Evolutionary conservation across 2,888 invertebrate genomes (phyloP).

Genomic region (Trissolcus japonicus): DNA sequence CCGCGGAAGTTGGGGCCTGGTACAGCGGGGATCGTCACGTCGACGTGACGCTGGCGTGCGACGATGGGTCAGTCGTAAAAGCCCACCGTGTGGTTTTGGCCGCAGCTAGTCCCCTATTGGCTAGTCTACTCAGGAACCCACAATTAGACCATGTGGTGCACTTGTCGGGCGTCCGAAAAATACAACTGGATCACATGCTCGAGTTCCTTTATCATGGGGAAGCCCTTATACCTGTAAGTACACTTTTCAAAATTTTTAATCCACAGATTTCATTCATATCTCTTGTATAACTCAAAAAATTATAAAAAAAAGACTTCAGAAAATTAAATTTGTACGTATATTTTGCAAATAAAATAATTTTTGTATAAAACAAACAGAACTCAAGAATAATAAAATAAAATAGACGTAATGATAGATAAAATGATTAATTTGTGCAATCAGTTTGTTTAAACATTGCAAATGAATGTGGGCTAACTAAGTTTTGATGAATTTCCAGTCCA

Average conservation of each 20-base stretch:
- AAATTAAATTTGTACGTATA: too few relatives aligned
- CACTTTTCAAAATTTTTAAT: neutral
- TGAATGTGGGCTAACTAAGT: constrained; percentile 16
- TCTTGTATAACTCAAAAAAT: too few relatives aligned
- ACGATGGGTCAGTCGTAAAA: constrained; percentile 87
- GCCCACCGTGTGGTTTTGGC: constrained; percentile 92
- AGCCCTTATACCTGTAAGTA: constrained; percentile 84
- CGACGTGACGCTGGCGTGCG: constrained; percentile 90
- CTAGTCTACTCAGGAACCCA: constrained; percentile 78
- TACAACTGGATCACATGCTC: constrained; percentile 87
- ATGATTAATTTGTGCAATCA: too few relatives aligned
- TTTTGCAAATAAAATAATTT: too few relatives aligned
- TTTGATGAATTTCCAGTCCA: constrained; percentile 80
- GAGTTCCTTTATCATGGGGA: constrained; percentile 92
- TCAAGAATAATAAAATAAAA: too few relatives aligned
- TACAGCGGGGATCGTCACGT: constrained; percentile 91
- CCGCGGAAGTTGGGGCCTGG: constrained; percentile 92
- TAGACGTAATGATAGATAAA: too few relatives aligned
- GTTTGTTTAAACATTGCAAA: too few relatives aligned
- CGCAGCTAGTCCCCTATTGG: constrained; percentile 90
- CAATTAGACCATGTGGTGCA: constrained; percentile 82
- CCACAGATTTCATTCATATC: too few relatives aligned
- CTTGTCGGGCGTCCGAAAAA: constrained; percentile 88
- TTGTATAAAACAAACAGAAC: too few relatives aligned
- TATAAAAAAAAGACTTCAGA: too few relatives aligned